Base-by-base conservation (phyloP, 2,113 vertebrate species). In the Hippocampus mohnikei region DNA sequence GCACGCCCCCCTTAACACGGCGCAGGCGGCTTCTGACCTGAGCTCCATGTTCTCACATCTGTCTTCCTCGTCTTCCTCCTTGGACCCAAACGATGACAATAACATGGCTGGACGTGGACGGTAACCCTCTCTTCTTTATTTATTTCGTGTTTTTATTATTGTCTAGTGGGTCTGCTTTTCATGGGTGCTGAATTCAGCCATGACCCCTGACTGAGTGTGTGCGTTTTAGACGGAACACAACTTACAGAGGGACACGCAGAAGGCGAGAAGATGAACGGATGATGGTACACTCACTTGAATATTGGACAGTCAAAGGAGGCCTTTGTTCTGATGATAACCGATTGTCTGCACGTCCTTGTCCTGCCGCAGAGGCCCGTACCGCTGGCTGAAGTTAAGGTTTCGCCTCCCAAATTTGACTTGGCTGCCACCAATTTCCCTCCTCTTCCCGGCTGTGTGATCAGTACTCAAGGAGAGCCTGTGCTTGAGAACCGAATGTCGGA, bases 361-460 rank as follows among this genome's bases (percentile, higher is more conserved):
- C 15, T 81, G 71, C 84, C 79, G 78, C 92, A 95, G 94, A 93
- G 93, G 81, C 88, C 92, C 46, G 85, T 90, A 53, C 91, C 94
- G 41, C 84, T 93, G 69, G 70, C 90, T 73, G 95, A 98, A 90
- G 90, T 94, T 72, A 97, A 96, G 77, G 87, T 94, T 80, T 93
- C 93, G 46, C 93, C 94, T 79, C 96, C 96, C 88, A 98, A 99
- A 85, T 98, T 99, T 90, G 97, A 98, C 84, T 91, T 99, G 87
- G 86, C 96, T 76, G 94, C 96, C 76, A 95, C 95, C 44, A 99
- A 96, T 89, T 99, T 99, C 88, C 97, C 97, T 27, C 97, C 97
- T 58, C 91, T 99, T 80, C 97, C 97, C 69, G 97, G 97, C 82
- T 96, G 95, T 70, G 92, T 95, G 74, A 93, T 93, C 72, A 98